Conservation (phyloP, 2,113 vertebrate genomes). For the Helogale parvula region DNA sequence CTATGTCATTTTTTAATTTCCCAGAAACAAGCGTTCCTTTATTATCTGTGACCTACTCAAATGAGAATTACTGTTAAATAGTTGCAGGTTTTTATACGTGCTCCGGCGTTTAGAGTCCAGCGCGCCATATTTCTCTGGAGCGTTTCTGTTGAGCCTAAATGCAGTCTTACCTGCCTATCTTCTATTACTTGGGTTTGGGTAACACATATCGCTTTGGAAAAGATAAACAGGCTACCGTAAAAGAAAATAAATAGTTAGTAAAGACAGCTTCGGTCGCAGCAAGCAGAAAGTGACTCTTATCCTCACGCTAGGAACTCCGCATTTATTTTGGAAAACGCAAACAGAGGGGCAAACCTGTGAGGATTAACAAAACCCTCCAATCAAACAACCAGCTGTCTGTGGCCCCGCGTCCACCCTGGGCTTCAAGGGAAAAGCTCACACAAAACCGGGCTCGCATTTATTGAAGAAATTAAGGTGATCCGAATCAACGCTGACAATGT, state of each 20-base stretch:
- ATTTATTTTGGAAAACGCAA: constrained; percentile 42
- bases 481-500: not conserved
- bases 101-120: not conserved
- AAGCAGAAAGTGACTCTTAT: not conserved
- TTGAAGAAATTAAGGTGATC: constrained; percentile 56
- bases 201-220: constrained; percentile 47
- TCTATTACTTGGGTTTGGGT: constrained; percentile 43
- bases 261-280: constrained; percentile 34
- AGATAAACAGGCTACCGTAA: constrained; percentile 67
- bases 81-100: constrained; percentile 67
- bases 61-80: constrained; percentile 50
- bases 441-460: constrained; percentile 39
- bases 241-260: constrained; percentile 63
- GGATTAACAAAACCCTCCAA: constrained; percentile 28
- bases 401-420: not conserved
- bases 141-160: constrained; percentile 8
- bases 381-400: not conserved
- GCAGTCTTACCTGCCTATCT: constrained; percentile 73
- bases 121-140: constrained; percentile 63
- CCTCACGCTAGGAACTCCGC: constrained; percentile 31
- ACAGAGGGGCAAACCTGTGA: not conserved
- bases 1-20: constrained; percentile 61
- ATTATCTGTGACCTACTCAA: constrained; percentile 53
- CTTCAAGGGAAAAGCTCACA: constrained; percentile 34
- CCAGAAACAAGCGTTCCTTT: constrained; percentile 75